phyloP scores from a whole-genome alignment of 2,797 vertebrate species.

The Poeciliopsis turneri region DNA sequence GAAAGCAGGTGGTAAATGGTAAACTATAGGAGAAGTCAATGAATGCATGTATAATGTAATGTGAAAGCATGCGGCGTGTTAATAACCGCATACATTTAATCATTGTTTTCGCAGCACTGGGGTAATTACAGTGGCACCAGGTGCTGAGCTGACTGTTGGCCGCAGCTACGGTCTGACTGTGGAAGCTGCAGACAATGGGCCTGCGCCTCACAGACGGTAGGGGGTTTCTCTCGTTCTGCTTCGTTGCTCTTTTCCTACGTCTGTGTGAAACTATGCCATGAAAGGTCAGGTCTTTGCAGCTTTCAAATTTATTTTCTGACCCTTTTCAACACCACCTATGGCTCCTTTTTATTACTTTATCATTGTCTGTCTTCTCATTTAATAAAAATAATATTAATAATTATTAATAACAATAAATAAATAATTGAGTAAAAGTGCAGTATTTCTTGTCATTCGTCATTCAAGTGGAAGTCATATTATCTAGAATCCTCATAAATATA shows the following conservation, averaged over 20 bases:
- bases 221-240: slow-evolving; percentile 7
- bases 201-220: slow-evolving; percentile 87
- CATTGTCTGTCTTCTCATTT: not conserved
- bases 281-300: slow-evolving; percentile 30
- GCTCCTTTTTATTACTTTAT: slow-evolving; percentile 1
- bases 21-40: not conserved
- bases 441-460: no score
- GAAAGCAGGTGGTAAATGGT: not conserved
- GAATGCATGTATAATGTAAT: not conserved
- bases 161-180: slow-evolving; percentile 89
- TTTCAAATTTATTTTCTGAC: slow-evolving; percentile 22
- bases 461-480: no score
- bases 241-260: slow-evolving; percentile 2
- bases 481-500: no score
- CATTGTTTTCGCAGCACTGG: slow-evolving; percentile 74
- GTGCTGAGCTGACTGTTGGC: slow-evolving; percentile 82
- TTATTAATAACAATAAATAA: no score
- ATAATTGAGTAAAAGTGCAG: no score
- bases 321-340: not conserved
- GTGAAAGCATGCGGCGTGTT: slow-evolving; percentile 6
- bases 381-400: not conserved
- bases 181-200: slow-evolving; percentile 88
- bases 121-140: slow-evolving; percentile 84
- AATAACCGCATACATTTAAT: not conserved
- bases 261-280: slow-evolving; percentile 6